Evolutionary conservation across 1,140 invertebrate species (phyloP), one percentile per base, ranked within the genome.

Genomic region (Drosophila bocqueti): DNA sequence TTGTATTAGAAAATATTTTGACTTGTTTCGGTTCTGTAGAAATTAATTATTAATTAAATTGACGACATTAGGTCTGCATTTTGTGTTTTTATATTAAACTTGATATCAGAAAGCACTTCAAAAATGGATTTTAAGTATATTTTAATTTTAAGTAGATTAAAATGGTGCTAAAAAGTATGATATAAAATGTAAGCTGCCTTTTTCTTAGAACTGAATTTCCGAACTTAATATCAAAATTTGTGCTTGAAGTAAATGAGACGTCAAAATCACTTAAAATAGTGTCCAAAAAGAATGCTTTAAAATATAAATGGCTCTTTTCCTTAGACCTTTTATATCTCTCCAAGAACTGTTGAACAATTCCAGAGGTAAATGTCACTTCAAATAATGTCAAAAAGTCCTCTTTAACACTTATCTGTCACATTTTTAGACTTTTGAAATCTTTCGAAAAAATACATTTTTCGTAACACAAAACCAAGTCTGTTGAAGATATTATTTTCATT

Each of bases 1-100:
- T 34, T 71, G 26, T 21, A 38, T 52, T 38, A 4, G 34, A 18
- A 63, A 40, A 26, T 57, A 57, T 58, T 57, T 21, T 2, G 16
- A 26, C 49, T 40, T 18, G 7, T 15, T 40, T 57, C 9, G 4
- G 18, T 1, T 2, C 2, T 55, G 8, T 26, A 24, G 11, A 24
- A 49, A 38, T 38, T n/a, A 38, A 16, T 10, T 10, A 24, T 55
- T 38, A 24, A 16, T 10, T 38, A 24, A 55, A 24, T 34, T 24
- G 1, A 9, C 0, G 6, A 9, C 16, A 3, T 10, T 16, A 1
- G 13, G 9, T 21, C 1, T 10, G 21, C 0, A 36, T 16, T 36
- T 15, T 34, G 9, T 9, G 3, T 34, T 1, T 34, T 4, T 8
- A 6, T 13, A 52, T 18, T 3, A 10, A 50, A 26, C 7, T 13